These are phyloP conservation scores for Drosophila pectinifera DNA, from an alignment of 1,140 invertebrate genomes.

Conservation along the genomic window DNA sequence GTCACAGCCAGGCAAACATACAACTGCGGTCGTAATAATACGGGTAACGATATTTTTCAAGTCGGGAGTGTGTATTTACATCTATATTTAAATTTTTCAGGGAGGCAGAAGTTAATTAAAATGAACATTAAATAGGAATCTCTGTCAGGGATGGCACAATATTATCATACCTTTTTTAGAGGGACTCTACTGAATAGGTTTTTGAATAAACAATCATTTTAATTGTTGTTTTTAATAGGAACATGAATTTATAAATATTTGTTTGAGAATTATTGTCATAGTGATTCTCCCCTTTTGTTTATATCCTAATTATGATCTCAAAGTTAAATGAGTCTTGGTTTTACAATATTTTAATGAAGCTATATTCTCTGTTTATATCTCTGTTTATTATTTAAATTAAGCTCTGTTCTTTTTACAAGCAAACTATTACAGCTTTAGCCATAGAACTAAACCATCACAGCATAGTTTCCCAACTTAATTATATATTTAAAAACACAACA, in stretches of 20 bases:
- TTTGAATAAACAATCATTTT: background rate
- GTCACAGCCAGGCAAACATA: conserved; percentile 54
- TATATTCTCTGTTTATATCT: background rate
- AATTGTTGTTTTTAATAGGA: background rate
- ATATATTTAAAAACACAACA: too few relatives aligned
- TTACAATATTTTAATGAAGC: too few relatives aligned
- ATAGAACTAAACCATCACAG: too few relatives aligned
- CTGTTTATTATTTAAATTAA: background rate
- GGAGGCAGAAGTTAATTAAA: background rate
- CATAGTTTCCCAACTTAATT: too few relatives aligned
- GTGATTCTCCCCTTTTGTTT: too few relatives aligned
- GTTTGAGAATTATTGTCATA: too few relatives aligned
- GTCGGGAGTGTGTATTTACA: background rate
- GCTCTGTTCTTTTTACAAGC: background rate
- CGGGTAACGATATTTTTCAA: background rate
- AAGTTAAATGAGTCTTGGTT: too few relatives aligned
- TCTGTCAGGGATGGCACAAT: background rate
- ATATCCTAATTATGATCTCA: too few relatives aligned
- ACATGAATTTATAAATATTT: background rate
- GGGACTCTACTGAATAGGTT: background rate
- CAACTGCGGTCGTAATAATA: background rate
- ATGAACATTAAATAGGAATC: background rate
- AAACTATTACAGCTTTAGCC: background rate
- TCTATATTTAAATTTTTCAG: background rate
- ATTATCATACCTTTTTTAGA: background rate